Evolutionary conservation across 2,113 vertebrate genomes (phyloP).

Genomic region (Polypterus senegalus): DNA sequence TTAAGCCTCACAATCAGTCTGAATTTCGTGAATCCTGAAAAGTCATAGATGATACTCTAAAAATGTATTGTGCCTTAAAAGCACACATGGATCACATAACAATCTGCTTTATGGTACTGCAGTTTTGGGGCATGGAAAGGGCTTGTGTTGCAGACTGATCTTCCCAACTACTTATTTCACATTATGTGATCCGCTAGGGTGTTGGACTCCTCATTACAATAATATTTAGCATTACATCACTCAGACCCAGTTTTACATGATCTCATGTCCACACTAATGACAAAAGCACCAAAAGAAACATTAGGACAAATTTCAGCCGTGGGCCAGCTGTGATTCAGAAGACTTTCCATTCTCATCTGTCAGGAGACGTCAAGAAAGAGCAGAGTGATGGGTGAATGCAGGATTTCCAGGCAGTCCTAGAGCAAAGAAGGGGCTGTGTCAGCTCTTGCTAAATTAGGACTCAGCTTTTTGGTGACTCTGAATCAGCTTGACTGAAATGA

Average conservation of each 20-base stretch:
- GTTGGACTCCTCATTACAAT: slow-evolving; percentile 21
- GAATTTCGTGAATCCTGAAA: too few relatives aligned
- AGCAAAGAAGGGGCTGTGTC: slow-evolving; percentile 7
- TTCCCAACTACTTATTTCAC: too few relatives aligned
- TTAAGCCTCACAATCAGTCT: too few relatives aligned
- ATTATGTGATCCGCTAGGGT: too few relatives aligned
- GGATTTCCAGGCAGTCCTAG: slow-evolving; percentile 8
- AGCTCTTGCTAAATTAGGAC: slow-evolving; percentile 12
- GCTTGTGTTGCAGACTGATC: too few relatives aligned
- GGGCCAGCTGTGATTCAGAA: slow-evolving; percentile 43
- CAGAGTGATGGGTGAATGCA: slow-evolving; percentile 36
- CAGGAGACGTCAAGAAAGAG: slow-evolving; percentile 34
- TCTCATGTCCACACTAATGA: slow-evolving; percentile 31
- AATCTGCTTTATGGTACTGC: background rate
- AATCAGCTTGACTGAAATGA: slow-evolving; percentile 8
- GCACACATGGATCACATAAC: background rate
- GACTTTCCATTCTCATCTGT: slow-evolving; percentile 46
- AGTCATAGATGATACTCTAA: too few relatives aligned
- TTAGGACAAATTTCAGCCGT: slow-evolving; percentile 30
- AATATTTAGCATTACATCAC: slow-evolving; percentile 21
- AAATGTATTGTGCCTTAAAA: too few relatives aligned
- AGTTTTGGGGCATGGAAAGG: background rate
- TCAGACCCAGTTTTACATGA: slow-evolving; percentile 14
- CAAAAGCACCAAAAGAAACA: slow-evolving; percentile 32
- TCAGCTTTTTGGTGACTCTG: slow-evolving; percentile 9